phyloP scores from a whole-genome alignment of 2,113 vertebrate genomes.

The Neomonachus schauinslandi region DNA sequence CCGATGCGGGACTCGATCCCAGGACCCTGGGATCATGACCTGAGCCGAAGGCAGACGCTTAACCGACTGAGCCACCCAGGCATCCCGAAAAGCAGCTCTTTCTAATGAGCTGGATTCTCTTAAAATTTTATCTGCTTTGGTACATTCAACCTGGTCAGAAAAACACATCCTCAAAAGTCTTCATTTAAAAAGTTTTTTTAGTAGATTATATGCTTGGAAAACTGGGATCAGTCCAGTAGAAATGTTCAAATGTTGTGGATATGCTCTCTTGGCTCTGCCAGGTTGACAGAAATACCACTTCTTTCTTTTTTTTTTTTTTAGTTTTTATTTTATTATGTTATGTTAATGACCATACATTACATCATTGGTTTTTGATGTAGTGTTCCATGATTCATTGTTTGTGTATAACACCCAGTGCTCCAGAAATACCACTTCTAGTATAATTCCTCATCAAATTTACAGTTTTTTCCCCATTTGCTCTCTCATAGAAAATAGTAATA shows the following conservation, averaged over 20 bases:
- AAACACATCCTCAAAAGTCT: conserved; percentile 13
- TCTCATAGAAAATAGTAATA: neutral
- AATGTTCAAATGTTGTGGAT: neutral
- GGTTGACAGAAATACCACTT: neutral
- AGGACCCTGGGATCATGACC: too few relatives aligned
- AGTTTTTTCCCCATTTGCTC: neutral
- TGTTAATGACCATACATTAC: too few relatives aligned
- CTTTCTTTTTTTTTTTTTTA: neutral
- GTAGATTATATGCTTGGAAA: neutral
- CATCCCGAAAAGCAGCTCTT: neutral
- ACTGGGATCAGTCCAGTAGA: neutral
- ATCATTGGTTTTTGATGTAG: too few relatives aligned
- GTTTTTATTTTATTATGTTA: too few relatives aligned
- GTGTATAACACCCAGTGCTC: too few relatives aligned
- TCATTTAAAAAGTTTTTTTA: neutral
- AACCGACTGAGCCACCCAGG: too few relatives aligned
- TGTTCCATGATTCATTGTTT: too few relatives aligned
- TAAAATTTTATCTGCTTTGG: conserved; percentile 42
- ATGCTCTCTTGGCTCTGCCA: neutral
- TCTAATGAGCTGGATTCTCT: neutral
- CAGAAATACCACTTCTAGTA: neutral
- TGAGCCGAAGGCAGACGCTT: too few relatives aligned
- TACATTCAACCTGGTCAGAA: conserved; percentile 16
- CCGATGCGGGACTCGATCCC: too few relatives aligned
- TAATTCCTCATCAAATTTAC: neutral